phyloP scores from a whole-genome alignment of 1,140 invertebrate species.

The Paracyclopina nana region DNA sequence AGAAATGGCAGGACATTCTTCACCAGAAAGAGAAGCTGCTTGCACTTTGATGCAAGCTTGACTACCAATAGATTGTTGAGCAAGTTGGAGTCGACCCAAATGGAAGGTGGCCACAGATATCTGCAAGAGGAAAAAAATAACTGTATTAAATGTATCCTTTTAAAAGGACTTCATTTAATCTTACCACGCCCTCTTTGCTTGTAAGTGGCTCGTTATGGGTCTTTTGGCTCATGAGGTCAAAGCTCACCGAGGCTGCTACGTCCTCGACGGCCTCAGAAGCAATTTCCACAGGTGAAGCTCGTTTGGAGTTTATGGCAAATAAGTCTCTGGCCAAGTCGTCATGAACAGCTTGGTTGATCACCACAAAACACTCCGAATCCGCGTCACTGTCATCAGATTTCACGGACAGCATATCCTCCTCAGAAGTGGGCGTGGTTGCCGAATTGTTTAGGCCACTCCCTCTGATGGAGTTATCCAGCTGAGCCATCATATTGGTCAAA shows the following conservation, averaged over 20 bases:
- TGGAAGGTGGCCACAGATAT: slow-evolving; percentile 60
- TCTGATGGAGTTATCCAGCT: slow-evolving; percentile 19
- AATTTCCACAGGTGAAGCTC: slow-evolving; percentile 39
- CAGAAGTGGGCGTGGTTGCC: background rate
- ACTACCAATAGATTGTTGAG: slow-evolving; percentile 53
- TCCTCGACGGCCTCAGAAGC: slow-evolving; percentile 68
- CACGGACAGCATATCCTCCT: slow-evolving; percentile 26
- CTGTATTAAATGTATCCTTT: no score
- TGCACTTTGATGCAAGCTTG: slow-evolving; percentile 51
- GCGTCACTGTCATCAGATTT: slow-evolving; percentile 29
- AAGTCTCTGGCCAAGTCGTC: slow-evolving; percentile 9
- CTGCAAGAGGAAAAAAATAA: slow-evolving; percentile 29
- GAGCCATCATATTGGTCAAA: slow-evolving; percentile 18
- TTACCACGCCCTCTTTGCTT: no score
- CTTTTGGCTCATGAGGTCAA: no score
- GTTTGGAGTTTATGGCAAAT: slow-evolving; percentile 18
- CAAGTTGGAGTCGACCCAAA: slow-evolving; percentile 54
- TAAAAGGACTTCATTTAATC: no score
- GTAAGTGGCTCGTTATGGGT: no score
- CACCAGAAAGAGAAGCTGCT: slow-evolving; percentile 46
- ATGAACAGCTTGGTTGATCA: slow-evolving; percentile 21
- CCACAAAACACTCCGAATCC: slow-evolving; percentile 29
- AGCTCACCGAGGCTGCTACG: no score
- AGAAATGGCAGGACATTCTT: slow-evolving; percentile 64
- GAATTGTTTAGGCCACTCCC: no score